Percentiles rank a stretch among this genome's conserved stretches.
Conservation (phyloP, 2,113 vertebrate species). For the Gulo gulo region DNA sequence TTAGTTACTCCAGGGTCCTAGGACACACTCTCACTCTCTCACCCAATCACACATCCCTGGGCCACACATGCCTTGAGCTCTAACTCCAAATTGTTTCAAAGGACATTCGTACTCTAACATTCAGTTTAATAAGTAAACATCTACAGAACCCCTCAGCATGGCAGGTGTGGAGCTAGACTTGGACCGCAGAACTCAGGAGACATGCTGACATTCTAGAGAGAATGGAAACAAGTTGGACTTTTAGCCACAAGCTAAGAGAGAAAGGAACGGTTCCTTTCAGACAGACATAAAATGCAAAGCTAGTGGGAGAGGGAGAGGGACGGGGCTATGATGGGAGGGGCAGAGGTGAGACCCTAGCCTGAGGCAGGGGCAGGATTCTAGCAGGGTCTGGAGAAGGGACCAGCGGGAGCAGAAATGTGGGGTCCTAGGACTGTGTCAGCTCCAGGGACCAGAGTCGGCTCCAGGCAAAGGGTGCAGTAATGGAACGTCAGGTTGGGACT, state of each 20-base stretch:
- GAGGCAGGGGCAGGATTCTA: too few relatives aligned
- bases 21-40: neutral
- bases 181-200: neutral
- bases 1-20: neutral
- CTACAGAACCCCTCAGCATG: neutral
- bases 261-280: neutral
- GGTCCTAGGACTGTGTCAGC: neutral
- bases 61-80: neutral
- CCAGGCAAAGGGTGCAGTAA: neutral
- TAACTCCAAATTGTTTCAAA: neutral
- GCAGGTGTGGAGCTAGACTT: neutral
- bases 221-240: neutral
- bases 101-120: neutral
- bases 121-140: neutral
- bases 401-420: neutral
- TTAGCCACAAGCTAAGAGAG: neutral
- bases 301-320: accelerated
- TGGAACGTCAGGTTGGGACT: neutral
- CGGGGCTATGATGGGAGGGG: neutral
- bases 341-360: too few relatives aligned
- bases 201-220: neutral
- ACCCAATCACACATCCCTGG: neutral
- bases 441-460: neutral
- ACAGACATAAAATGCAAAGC: neutral
- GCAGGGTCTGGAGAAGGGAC: neutral